Percentiles rank a stretch among this genome's conserved stretches.
These are phyloP conservation scores for Antedon mediterranea DNA, from an alignment of 53 echinoderm and acorn worm species.

Conservation along the genomic window DNA sequence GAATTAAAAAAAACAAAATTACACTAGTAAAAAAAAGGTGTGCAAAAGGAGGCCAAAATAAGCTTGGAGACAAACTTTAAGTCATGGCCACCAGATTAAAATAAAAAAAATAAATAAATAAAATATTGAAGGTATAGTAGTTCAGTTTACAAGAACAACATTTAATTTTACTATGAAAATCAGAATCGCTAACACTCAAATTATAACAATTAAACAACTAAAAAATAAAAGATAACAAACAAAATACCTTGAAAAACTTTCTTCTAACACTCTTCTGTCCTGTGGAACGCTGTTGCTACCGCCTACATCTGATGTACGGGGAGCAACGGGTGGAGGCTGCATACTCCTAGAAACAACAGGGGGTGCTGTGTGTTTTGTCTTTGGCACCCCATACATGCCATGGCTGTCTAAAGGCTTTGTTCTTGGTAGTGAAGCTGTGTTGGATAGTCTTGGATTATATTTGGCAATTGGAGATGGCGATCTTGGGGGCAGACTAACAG, in stretches of 20 bases:
- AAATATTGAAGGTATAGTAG: too few species aligned
- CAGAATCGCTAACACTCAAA: too few species aligned
- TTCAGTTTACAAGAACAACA: too few species aligned
- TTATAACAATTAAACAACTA: not conserved
- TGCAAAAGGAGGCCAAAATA: too few species aligned
- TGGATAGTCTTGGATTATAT: conserved; percentile 19
- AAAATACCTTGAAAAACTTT: not conserved
- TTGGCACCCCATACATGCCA: not conserved
- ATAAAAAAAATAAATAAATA: too few species aligned
- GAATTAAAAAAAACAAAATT: too few species aligned
- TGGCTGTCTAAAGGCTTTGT: not conserved
- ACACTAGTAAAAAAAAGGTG: too few species aligned
- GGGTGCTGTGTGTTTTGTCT: not conserved
- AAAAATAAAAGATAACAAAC: not conserved
- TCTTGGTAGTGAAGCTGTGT: conserved; percentile 9
- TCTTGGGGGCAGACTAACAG: conserved; percentile 1
- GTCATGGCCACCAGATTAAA: too few species aligned
- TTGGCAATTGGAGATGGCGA: conserved; percentile 8
- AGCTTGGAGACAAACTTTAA: too few species aligned
- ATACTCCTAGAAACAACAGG: conserved; percentile 11
- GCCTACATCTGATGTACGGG: conserved; percentile 25
- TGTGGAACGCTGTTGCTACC: not conserved
- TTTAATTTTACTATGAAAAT: too few species aligned
- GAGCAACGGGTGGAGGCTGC: conserved; percentile 74
- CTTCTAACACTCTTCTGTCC: not conserved